Evolutionary conservation across 2,113 vertebrate genomes (phyloP).

Genomic region (Tachysurus fulvidraco): DNA sequence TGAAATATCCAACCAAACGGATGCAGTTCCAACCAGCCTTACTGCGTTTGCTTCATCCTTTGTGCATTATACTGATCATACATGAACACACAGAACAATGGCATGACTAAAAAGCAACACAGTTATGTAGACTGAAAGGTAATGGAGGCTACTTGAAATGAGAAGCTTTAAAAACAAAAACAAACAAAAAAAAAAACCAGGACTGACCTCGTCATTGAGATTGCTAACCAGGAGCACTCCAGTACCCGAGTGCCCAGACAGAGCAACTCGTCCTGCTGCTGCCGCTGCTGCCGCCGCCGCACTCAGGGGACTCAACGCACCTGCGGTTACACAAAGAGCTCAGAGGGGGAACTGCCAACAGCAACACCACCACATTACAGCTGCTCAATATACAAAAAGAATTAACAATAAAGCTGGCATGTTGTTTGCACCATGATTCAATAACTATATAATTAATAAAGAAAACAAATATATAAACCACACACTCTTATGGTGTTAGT

Average conservation of each 20-base stretch:
- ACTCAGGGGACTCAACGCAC: constrained; percentile 91
- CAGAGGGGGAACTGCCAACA: not conserved
- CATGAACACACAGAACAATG: constrained; percentile 40
- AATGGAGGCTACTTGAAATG: not conserved
- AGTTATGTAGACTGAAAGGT: constrained; percentile 19
- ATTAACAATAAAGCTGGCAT: not conserved
- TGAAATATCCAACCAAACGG: constrained; percentile 38
- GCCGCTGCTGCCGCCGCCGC: constrained; percentile 93
- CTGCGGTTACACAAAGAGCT: constrained; percentile 72
- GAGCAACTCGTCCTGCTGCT: constrained; percentile 88
- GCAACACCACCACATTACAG: not conserved
- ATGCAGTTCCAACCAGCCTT: constrained; percentile 33
- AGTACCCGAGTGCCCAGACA: constrained; percentile 86
- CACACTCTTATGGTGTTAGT: too few species aligned
- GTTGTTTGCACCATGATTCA: not conserved
- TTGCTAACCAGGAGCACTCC: constrained; percentile 98
- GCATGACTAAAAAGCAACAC: constrained; percentile 31
- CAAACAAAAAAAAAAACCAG: too few species aligned
- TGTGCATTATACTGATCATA: constrained; percentile 25
- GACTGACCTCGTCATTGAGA: constrained; percentile 97
- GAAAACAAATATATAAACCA: too few species aligned
- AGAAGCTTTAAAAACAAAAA: not conserved
- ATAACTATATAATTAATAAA: too few species aligned
- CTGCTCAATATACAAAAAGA: too few species aligned
- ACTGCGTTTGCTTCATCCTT: constrained; percentile 16